These are phyloP conservation scores for Apodemus speciosus DNA, from an alignment of 2,113 vertebrate species.

Conservation along the genomic window DNA sequence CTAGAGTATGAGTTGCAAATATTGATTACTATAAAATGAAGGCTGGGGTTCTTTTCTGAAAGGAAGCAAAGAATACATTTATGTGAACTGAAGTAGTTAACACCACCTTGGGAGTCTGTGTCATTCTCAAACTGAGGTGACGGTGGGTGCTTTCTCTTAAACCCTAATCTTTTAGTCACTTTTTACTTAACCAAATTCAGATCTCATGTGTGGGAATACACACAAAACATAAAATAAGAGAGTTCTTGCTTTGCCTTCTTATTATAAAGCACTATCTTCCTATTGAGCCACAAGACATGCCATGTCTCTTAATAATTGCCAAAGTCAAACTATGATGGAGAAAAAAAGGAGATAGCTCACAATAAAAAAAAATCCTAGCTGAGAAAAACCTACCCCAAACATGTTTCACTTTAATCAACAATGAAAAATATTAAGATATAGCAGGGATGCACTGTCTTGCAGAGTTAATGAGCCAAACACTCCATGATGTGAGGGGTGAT, in stretches of 20 bases:
- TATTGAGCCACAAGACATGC: neutral
- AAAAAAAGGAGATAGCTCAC: too few species aligned
- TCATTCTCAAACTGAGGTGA: constrained; percentile 54
- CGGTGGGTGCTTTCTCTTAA: constrained; percentile 42
- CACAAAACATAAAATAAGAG: constrained; percentile 59
- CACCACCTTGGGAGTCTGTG: constrained; percentile 22
- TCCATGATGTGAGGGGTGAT: neutral
- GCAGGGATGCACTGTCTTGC: neutral
- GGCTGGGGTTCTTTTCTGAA: constrained; percentile 60
- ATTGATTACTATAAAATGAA: constrained; percentile 64
- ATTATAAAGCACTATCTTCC: neutral
- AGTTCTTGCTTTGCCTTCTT: neutral
- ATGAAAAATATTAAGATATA: constrained; percentile 9
- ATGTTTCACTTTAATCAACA: neutral
- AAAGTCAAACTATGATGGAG: neutral
- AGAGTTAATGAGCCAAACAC: constrained; percentile 19
- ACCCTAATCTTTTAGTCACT: constrained; percentile 20
- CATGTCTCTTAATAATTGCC: neutral
- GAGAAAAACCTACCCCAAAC: neutral
- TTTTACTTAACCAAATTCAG: constrained; percentile 5
- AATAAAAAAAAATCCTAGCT: constrained; percentile 42
- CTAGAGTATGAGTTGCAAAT: constrained; percentile 30
- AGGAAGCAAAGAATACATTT: constrained; percentile 39
- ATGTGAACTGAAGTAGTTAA: constrained; percentile 48
- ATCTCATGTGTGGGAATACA: constrained; percentile 44